Conservation (phyloP, 2,797 vertebrate genomes). For the Tolypeutes matacus region DNA sequence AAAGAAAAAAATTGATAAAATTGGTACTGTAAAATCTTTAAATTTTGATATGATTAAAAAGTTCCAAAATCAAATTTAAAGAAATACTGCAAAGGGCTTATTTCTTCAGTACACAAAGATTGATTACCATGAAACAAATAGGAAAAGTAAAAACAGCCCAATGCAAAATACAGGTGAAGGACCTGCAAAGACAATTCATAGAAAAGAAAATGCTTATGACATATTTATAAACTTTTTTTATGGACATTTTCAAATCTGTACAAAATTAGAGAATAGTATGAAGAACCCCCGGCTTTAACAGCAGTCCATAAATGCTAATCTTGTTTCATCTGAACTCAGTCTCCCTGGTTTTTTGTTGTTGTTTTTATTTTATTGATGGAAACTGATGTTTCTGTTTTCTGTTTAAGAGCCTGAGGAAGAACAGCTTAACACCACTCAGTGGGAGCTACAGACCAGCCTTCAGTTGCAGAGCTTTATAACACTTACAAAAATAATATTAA, state of each 20-base stretch:
- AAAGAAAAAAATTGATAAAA: not conserved
- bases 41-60: not conserved
- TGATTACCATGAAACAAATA: not conserved
- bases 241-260: not conserved
- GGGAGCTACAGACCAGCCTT: too few species aligned
- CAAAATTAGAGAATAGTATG: not conserved
- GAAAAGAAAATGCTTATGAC: not conserved
- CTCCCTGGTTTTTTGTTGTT: not conserved
- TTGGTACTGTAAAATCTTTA: constrained; percentile 12
- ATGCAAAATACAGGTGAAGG: not conserved
- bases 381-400: too few species aligned
- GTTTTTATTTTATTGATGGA: not conserved
- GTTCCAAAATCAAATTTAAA: constrained; percentile 4
- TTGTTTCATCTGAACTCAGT: constrained; percentile 7
- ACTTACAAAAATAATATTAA: constrained; percentile 11
- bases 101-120: not conserved
- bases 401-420: too few species aligned
- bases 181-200: not conserved
- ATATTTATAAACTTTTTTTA: not conserved
- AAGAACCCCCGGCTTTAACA: not conserved
- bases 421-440: too few species aligned
- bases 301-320: not conserved
- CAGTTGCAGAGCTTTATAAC: not conserved
- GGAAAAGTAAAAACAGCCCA: not conserved
- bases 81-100: constrained; percentile 17